Percentiles rank a stretch among this genome's conserved stretches.
These are phyloP conservation scores for Podargus strigoides DNA, from an alignment of 2,797 vertebrate species.

Conservation along the genomic window DNA sequence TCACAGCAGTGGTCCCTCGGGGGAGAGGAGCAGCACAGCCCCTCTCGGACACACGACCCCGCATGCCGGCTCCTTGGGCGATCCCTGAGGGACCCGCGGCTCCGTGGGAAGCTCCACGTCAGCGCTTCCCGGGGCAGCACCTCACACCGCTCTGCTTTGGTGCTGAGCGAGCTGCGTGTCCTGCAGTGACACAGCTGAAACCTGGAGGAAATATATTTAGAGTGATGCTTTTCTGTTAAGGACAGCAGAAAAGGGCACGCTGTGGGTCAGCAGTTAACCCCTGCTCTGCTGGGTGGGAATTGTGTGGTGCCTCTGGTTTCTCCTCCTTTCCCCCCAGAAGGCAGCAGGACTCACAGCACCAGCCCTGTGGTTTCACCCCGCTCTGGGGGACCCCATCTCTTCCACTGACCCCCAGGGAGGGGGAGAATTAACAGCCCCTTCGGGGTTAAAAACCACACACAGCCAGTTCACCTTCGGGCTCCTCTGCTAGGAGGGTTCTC, in stretches of 20 bases:
- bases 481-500: background rate
- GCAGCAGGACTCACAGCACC: background rate
- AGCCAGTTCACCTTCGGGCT: background rate
- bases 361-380: background rate
- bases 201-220: background rate
- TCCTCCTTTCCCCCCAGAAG: no score
- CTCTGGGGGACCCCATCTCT: background rate
- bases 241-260: fast-evolving
- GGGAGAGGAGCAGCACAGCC: background rate
- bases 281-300: background rate
- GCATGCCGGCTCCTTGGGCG: fast-evolving
- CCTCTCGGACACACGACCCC: fast-evolving
- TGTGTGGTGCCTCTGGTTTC: background rate
- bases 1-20: fast-evolving
- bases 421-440: background rate
- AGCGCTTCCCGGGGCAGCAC: background rate
- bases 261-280: background rate
- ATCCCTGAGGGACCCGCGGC: background rate
- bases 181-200: background rate
- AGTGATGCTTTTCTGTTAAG: background rate
- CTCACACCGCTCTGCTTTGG: fast-evolving
- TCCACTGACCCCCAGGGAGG: background rate
- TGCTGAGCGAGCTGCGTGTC: background rate
- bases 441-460: no score
- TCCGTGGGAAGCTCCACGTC: background rate